phyloP scores from a whole-genome alignment of 2,888 invertebrate species.

The Rhogogaster chlorosoma region DNA sequence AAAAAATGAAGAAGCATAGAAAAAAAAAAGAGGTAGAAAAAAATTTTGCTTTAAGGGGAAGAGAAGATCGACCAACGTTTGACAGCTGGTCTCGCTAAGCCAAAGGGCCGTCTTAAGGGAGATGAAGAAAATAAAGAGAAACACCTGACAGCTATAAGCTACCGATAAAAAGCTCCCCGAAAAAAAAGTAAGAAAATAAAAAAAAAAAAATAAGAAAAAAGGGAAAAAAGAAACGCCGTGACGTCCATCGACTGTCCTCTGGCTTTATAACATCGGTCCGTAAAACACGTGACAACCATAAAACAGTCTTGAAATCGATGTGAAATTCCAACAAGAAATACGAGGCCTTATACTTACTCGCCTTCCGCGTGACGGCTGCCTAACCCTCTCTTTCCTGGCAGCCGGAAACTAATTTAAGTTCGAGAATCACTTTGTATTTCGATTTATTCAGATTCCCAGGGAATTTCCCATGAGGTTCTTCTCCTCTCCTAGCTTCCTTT shows the following conservation, averaged over 20 bases:
- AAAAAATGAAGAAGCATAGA: not conserved
- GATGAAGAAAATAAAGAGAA: not conserved
- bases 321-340: slow-evolving; percentile 31
- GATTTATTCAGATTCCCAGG: slow-evolving; percentile 75
- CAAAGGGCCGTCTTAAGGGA: not conserved
- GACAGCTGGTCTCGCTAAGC: slow-evolving; percentile 41
- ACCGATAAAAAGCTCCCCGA: slow-evolving; percentile 3
- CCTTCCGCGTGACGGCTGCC: slow-evolving; percentile 40
- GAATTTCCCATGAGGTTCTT: slow-evolving; percentile 73
- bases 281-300: slow-evolving; percentile 30
- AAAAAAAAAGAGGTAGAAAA: not conserved
- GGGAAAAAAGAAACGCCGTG: not conserved
- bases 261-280: not conserved
- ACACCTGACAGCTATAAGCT: slow-evolving; percentile 8
- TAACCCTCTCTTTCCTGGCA: slow-evolving; percentile 57
- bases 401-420: slow-evolving; percentile 76
- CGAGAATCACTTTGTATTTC: slow-evolving; percentile 76
- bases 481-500: slow-evolving; percentile 31
- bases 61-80: not conserved
- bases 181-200: not conserved
- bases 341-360: slow-evolving; percentile 27
- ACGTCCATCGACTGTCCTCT: not conserved
- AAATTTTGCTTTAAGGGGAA: not conserved
- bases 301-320: slow-evolving; percentile 28
- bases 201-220: not conserved